Evolutionary conservation across 2,888 invertebrate species (phyloP).

Genomic region (Tenthredo distinguenda): DNA sequence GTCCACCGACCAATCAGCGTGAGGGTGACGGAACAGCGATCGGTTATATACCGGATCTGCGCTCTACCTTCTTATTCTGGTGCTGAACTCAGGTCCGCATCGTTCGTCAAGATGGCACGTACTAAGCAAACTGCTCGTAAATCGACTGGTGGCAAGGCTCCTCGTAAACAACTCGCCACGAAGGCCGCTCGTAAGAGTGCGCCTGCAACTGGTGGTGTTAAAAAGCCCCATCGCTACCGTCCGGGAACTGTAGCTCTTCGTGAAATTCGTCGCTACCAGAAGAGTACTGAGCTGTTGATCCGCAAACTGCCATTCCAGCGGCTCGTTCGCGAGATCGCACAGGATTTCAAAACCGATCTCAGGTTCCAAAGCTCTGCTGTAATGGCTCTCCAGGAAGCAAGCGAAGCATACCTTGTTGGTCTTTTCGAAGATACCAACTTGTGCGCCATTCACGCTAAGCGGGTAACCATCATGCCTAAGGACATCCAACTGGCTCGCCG

Average conservation of each 20-base stretch:
- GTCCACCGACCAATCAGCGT: slow-evolving; percentile 34
- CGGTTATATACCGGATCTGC: neutral
- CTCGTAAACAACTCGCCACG: slow-evolving; percentile 85
- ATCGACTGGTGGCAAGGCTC: slow-evolving; percentile 87
- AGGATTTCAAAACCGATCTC: slow-evolving; percentile 86
- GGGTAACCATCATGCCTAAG: slow-evolving; percentile 84
- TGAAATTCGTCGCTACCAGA: slow-evolving; percentile 87
- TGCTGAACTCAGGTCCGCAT: neutral
- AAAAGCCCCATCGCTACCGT: slow-evolving; percentile 86
- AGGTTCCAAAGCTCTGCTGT: slow-evolving; percentile 86
- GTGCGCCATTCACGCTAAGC: slow-evolving; percentile 88
- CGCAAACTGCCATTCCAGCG: slow-evolving; percentile 87
- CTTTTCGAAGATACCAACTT: slow-evolving; percentile 85
- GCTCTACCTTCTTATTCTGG: neutral
- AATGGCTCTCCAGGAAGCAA: slow-evolving; percentile 83
- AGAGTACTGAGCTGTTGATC: slow-evolving; percentile 86
- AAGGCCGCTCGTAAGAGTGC: slow-evolving; percentile 87
- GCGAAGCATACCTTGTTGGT: slow-evolving; percentile 84
- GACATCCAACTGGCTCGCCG: slow-evolving; percentile 81
- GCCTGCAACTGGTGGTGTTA: slow-evolving; percentile 86
- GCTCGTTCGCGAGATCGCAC: slow-evolving; percentile 86
- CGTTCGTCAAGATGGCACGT: slow-evolving; percentile 82
- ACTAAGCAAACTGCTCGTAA: slow-evolving; percentile 88
- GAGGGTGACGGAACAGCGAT: neutral
- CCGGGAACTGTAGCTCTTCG: slow-evolving; percentile 86